These are phyloP conservation scores for Mesochorus sp. DNA, from an alignment of 2,888 invertebrate species.

Conservation along the genomic window DNA sequence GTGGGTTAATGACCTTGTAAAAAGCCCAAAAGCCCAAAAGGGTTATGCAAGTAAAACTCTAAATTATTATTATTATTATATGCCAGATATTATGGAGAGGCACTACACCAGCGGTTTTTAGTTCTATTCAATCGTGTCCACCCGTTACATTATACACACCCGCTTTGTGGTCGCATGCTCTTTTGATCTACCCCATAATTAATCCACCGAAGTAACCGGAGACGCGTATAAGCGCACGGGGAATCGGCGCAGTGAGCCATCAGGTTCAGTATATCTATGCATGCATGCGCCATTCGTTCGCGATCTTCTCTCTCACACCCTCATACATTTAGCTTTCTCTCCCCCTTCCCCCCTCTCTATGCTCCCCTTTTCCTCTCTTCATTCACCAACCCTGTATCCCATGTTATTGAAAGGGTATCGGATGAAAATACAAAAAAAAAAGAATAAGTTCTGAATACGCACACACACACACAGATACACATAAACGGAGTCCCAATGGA, in stretches of 20 bases:
- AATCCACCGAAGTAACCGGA: constrained; percentile 81
- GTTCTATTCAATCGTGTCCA: constrained; percentile 54
- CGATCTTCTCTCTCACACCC: constrained; percentile 37
- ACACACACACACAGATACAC: constrained; percentile 20
- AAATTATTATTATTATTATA: too few species aligned
- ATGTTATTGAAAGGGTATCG: constrained; percentile 80
- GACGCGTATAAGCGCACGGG: constrained; percentile 77
- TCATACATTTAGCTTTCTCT: neutral
- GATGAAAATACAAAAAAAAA: constrained; percentile 65
- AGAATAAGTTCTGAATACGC: constrained; percentile 11
- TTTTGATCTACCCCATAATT: constrained; percentile 81
- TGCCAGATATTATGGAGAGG: too few species aligned
- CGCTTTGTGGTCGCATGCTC: constrained; percentile 80
- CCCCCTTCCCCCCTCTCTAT: neutral
- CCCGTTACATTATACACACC: constrained; percentile 73
- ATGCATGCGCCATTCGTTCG: constrained; percentile 30
- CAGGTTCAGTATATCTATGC: neutral
- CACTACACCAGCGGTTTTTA: constrained; percentile 17
- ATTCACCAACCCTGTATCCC: constrained; percentile 75
- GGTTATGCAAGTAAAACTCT: too few species aligned
- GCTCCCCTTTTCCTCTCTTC: constrained; percentile 47
- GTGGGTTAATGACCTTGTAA: too few species aligned
- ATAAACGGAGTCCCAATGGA: constrained; percentile 56
- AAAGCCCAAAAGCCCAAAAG: too few species aligned
- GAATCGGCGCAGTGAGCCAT: constrained; percentile 67